phyloP scores from a whole-genome alignment of 1,140 invertebrate species.

The Micrasema minimum region DNA sequence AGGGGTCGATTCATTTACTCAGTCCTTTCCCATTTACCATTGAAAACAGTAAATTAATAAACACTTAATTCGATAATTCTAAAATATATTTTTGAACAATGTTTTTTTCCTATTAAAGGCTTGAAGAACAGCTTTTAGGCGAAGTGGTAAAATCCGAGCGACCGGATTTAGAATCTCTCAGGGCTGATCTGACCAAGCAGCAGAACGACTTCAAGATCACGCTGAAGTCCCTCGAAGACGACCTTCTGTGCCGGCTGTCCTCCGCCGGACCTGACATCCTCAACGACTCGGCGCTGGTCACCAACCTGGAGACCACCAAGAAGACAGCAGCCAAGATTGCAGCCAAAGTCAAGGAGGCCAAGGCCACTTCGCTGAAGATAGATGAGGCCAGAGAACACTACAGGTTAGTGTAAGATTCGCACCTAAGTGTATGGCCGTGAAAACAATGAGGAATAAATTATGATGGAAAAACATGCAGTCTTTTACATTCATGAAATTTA shows the following conservation, averaged over 20 bases:
- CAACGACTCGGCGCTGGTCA: slow-evolving; percentile 88
- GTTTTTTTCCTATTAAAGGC: slow-evolving; percentile 56
- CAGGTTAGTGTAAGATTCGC: slow-evolving; percentile 59
- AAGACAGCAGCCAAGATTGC: slow-evolving; percentile 92
- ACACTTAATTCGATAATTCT: no score
- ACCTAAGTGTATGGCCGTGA: no score
- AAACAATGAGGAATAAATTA: no score
- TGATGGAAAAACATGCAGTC: no score
- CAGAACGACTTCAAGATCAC: slow-evolving; percentile 96
- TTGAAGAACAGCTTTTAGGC: slow-evolving; percentile 93
- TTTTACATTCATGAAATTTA: no score
- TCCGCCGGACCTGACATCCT: slow-evolving; percentile 91
- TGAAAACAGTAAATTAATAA: no score
- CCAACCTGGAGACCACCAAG: slow-evolving; percentile 94
- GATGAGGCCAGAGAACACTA: slow-evolving; percentile 92
- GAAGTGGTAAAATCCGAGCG: slow-evolving; percentile 94
- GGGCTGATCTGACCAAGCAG: slow-evolving; percentile 84
- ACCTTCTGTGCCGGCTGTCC: slow-evolving; percentile 84
- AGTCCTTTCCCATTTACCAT: no score
- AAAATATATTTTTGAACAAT: no score
- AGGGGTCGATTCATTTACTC: no score
- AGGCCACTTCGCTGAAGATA: slow-evolving; percentile 86
- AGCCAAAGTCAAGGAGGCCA: slow-evolving; percentile 85
- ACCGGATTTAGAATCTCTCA: slow-evolving; percentile 86
- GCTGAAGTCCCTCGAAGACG: slow-evolving; percentile 90